A percentile compares a stretch with the other conserved stretches of the same genome.
phyloP scores from a whole-genome alignment of 1,140 invertebrate species.

The Diplogasteroides magnus region DNA sequence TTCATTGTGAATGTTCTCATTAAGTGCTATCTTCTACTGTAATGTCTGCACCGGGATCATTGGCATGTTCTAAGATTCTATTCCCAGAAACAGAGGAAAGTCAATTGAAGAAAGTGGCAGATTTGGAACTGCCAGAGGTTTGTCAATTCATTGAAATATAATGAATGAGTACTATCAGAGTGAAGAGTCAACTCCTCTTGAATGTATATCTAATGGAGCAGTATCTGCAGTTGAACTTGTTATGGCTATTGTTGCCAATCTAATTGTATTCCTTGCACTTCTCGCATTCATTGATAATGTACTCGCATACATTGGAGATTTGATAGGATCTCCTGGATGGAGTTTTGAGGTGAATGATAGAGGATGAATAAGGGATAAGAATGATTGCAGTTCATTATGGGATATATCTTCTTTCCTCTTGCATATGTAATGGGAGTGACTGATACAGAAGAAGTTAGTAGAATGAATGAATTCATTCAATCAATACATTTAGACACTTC shows the following conservation, averaged over 20 bases:
- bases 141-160: constrained; percentile 22
- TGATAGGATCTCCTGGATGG: constrained; percentile 65
- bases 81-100: constrained; percentile 68
- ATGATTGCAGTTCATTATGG: constrained; percentile 58
- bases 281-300: constrained; percentile 75
- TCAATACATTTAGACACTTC: constrained; percentile 56
- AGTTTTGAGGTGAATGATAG: constrained; percentile 31
- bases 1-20: not conserved
- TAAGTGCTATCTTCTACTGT: constrained; percentile 41
- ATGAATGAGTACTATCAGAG: constrained; percentile 58
- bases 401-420: constrained; percentile 78
- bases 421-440: constrained; percentile 75
- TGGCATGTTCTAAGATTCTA: constrained; percentile 48
- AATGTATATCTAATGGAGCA: constrained; percentile 82
- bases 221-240: constrained; percentile 74
- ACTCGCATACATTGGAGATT: constrained; percentile 71
- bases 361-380: constrained; percentile 13
- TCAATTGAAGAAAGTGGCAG: constrained; percentile 59
- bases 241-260: constrained; percentile 78
- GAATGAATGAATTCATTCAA: not conserved
- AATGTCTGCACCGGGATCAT: constrained; percentile 50
- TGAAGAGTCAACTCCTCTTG: constrained; percentile 73
- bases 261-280: constrained; percentile 83
- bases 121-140: constrained; percentile 46
- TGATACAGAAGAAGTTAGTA: constrained; percentile 68